A percentile compares a stretch with the other conserved stretches of the same genome.
phyloP scores from a whole-genome alignment of 2,113 vertebrate genomes.

The Hemiscyllium ocellatum region DNA sequence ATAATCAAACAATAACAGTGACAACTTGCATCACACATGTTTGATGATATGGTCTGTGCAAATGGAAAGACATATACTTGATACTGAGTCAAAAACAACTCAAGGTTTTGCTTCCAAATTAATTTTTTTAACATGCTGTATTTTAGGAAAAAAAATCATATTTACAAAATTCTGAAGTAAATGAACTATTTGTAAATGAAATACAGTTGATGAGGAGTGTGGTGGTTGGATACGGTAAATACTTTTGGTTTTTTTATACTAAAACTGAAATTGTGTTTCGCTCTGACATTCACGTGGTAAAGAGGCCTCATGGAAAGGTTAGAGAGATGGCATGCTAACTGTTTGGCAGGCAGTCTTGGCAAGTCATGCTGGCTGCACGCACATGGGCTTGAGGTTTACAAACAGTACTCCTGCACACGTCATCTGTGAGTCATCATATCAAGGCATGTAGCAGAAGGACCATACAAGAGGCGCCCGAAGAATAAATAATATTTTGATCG shows the following conservation, averaged over 20 bases:
- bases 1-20: not conserved
- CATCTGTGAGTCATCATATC: conserved; percentile 23
- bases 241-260: not conserved
- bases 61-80: not conserved
- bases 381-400: conserved; percentile 33
- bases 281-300: conserved; percentile 26
- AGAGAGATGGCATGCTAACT: conserved; percentile 27
- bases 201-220: too few species aligned
- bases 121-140: not conserved
- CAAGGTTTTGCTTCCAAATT: not conserved
- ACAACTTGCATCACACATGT: not conserved
- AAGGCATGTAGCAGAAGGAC: not conserved
- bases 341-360: conserved; percentile 34
- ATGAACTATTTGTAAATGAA: not conserved
- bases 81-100: not conserved
- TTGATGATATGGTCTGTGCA: not conserved
- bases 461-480: not conserved
- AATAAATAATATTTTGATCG: not conserved
- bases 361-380: conserved; percentile 19
- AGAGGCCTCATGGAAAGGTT: conserved; percentile 31
- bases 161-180: not conserved
- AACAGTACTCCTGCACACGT: conserved; percentile 25
- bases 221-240: not conserved
- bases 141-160: not conserved
- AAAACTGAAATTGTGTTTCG: not conserved